Conservation (phyloP, 2,797 vertebrate genomes). For the Naso thynnoides region DNA sequence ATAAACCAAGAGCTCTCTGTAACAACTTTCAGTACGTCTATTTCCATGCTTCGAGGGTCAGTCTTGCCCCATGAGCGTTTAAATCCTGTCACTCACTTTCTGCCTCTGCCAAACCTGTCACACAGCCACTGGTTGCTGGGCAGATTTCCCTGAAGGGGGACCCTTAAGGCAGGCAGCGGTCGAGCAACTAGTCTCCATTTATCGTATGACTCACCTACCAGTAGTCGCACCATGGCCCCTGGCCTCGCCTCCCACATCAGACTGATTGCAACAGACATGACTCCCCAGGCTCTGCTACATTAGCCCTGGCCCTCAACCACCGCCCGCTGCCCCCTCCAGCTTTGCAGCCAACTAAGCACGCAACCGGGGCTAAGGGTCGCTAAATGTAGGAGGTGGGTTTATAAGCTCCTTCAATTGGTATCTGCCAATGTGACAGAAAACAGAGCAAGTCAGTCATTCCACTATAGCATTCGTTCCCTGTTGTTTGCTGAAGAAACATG, state of each 20-base stretch:
- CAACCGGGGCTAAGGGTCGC: constrained; percentile 39
- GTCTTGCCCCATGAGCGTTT: constrained; percentile 45
- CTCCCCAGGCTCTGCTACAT: constrained; percentile 65
- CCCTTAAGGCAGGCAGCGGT: constrained; percentile 51
- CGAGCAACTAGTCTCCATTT: constrained; percentile 64
- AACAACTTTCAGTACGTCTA: not conserved
- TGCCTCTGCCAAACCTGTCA: constrained; percentile 20
- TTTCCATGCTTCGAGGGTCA: constrained; percentile 19
- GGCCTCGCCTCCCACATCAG: constrained; percentile 63
- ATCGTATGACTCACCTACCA: constrained; percentile 70
- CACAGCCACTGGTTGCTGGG: constrained; percentile 47
- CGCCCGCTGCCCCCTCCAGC: constrained; percentile 28
- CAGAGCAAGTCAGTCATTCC: constrained; percentile 1
- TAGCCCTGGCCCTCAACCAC: constrained; percentile 36
- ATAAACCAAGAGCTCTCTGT: not conserved
- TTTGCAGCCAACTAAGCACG: constrained; percentile 38
- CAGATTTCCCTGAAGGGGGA: constrained; percentile 58
- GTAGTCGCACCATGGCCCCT: constrained; percentile 49
- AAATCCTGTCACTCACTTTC: constrained; percentile 26
- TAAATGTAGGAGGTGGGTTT: constrained; percentile 47
- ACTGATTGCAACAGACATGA: constrained; percentile 72
- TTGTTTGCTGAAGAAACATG: constrained; percentile 3
- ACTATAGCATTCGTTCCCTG: not conserved
- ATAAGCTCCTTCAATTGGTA: constrained; percentile 24
- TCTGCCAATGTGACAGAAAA: constrained; percentile 29